A percentile compares a stretch with the other conserved stretches of the same genome.
Conservation (phyloP, 2,113 vertebrate species). For the Puffinus mauretanicus region DNA sequence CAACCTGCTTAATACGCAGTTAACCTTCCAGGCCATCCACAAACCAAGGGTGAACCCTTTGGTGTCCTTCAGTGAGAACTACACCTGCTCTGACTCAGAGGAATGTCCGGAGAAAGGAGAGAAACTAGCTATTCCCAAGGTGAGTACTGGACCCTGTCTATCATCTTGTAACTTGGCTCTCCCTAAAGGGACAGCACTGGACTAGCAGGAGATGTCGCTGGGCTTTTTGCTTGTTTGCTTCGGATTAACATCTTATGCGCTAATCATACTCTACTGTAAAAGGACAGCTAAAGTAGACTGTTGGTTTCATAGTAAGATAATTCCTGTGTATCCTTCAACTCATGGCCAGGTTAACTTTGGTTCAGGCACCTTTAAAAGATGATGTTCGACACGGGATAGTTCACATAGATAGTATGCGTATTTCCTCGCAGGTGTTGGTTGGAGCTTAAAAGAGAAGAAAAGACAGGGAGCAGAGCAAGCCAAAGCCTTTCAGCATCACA, state of each 20-base stretch:
- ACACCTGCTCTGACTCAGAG: constrained; percentile 90
- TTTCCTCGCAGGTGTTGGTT: background rate
- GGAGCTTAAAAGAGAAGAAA: background rate
- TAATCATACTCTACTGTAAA: background rate
- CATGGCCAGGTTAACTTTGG: background rate
- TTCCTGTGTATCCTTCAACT: background rate
- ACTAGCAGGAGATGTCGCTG: background rate
- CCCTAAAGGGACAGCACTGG: background rate
- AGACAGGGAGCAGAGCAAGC: background rate
- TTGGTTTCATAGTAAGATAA: background rate
- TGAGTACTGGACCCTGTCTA: constrained; percentile 27
- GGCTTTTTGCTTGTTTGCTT: background rate
- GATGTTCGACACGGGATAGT: background rate
- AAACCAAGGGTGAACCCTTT: constrained; percentile 82
- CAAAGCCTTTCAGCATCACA: background rate
- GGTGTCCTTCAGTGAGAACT: constrained; percentile 84
- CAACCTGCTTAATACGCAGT: constrained; percentile 92
- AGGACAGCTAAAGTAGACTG: background rate
- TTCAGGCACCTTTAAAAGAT: background rate
- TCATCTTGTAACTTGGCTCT: background rate
- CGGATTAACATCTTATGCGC: background rate
- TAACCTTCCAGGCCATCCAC: constrained; percentile 92
- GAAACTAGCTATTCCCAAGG: constrained; percentile 91
- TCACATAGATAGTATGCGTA: background rate
- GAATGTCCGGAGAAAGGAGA: constrained; percentile 89